Base-by-base conservation (phyloP, 2,888 invertebrate species). In the Noctuana brunneofusca region DNA sequence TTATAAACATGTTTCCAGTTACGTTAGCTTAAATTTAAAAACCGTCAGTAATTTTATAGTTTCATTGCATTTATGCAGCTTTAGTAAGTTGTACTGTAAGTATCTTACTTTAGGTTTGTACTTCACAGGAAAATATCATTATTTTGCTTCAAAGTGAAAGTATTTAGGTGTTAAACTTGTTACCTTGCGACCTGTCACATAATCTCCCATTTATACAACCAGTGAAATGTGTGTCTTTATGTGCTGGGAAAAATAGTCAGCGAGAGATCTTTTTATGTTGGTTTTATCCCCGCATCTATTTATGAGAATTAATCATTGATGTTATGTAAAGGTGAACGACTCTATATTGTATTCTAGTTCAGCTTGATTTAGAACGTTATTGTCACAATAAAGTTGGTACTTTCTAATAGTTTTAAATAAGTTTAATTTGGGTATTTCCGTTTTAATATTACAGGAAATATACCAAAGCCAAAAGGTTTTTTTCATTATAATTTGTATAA, bases 121-220 rank as follows among this genome's bases (percentile, higher is more conserved):
- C 16, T 49, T 38, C 52, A 12, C 6, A 58, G 57, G 56, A 66
- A 64, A 59, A 63, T 58, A n/a, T n/a, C n/a, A n/a, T n/a, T 43
- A 65, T 69, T 70, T 64, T 57, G 65, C 67, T 70, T 65, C 64
- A 63, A 68, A 74, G 79, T 74, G 80, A 81, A 81, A 81, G 80
- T 69, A 57, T n/a, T 58, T 16, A 14, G 6, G 18, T 57, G 48
- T 41, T 6, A 41, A 16, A n/a, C n/a, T 38, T 38, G 2, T 3
- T 12, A 24, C 38, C 9, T 56, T 67, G 65, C 66, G 69, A 72
- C 73, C 68, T 69, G 68, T 66, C 69, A 65, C 67, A 67, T 58
- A 58, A 27, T 48, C 38, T 66, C 65, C 65, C 64, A 66, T 66
- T 72, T 66, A 70, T 12, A 8, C 16, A 48, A 43, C 56, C 70